phyloP scores from a whole-genome alignment of 2,888 invertebrate genomes.

The Dendrolimus houi region DNA sequence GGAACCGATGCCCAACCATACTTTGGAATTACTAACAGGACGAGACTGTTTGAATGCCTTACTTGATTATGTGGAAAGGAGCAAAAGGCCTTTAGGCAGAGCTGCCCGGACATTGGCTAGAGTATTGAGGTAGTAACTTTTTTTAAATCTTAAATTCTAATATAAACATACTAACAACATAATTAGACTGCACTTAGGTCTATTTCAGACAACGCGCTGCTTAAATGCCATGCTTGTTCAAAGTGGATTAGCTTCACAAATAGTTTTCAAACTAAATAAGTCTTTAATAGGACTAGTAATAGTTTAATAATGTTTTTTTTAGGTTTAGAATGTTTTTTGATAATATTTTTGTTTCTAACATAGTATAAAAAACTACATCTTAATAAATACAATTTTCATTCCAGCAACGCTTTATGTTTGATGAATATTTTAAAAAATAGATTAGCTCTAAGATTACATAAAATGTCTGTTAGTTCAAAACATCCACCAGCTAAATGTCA shows the following conservation, averaged over 20 bases:
- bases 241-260: too few species aligned
- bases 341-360: not conserved
- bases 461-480: conserved; percentile 54
- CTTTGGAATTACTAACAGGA: conserved; percentile 50
- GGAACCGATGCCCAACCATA: conserved; percentile 41
- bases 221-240: too few species aligned
- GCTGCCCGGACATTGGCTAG: conserved; percentile 70
- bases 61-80: conserved; percentile 62
- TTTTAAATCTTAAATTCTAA: not conserved
- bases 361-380: not conserved
- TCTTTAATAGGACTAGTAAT: too few species aligned
- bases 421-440: conserved; percentile 73
- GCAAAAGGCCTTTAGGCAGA: conserved; percentile 60
- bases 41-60: conserved; percentile 55
- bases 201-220: not conserved
- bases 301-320: too few species aligned
- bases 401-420: conserved; percentile 73
- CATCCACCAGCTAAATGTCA: conserved; percentile 54
- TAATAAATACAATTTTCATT: conserved; percentile 18
- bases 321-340: too few species aligned
- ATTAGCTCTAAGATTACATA: conserved; percentile 67
- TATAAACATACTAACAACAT: not conserved
- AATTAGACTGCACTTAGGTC: not conserved
- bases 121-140: conserved; percentile 43
- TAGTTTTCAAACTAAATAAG: too few species aligned